These are phyloP conservation scores for Cylindroiulus punctatus DNA, from an alignment of 2,888 invertebrate species.

Conservation along the genomic window DNA sequence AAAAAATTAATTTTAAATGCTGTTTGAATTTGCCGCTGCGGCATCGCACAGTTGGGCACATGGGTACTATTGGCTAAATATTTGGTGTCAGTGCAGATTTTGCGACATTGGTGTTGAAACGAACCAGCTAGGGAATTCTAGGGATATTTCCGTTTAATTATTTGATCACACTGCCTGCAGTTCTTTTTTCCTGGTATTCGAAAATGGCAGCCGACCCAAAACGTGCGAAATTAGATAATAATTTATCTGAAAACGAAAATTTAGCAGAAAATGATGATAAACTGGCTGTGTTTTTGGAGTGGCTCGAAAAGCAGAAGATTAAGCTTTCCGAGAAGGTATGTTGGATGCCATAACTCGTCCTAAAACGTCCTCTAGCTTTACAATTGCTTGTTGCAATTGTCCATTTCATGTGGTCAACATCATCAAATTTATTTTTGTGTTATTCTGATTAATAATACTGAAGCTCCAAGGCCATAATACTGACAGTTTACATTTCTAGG, in stretches of 20 bases:
- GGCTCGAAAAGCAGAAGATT: constrained; percentile 10
- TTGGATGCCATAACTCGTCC: neutral
- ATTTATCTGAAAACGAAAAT: neutral
- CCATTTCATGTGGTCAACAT: neutral
- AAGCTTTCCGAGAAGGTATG: constrained; percentile 30
- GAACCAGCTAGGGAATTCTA: no score
- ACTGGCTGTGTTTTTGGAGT: constrained; percentile 9
- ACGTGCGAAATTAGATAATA: neutral
- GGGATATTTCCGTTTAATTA: neutral
- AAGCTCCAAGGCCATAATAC: no score
- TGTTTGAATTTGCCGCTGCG: no score
- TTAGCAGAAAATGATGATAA: constrained; percentile 22
- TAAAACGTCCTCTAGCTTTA: neutral
- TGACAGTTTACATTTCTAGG: no score
- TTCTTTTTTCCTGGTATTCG: neutral
- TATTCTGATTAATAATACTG: no score
- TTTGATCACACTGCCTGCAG: neutral
- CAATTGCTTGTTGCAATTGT: no score
- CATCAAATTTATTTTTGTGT: no score
- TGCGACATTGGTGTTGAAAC: no score
- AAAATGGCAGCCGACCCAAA: constrained; percentile 5
- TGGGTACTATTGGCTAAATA: no score
- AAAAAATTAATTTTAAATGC: no score
- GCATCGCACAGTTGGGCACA: no score
- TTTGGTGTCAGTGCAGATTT: no score